Evolutionary conservation across 2,888 invertebrate genomes (phyloP).

Genomic region (Molanna angustata): DNA sequence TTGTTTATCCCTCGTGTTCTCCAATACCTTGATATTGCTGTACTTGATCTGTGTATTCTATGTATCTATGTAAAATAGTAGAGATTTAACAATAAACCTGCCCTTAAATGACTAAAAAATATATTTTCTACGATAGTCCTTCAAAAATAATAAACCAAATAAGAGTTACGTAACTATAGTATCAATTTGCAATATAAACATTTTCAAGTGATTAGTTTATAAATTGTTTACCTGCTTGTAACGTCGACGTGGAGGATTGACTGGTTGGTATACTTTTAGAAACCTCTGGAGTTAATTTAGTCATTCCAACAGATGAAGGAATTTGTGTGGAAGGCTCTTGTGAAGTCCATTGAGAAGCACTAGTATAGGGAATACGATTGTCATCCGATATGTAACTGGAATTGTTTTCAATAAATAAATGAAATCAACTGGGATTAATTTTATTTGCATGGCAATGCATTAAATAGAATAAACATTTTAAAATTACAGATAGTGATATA

Average conservation of each 20-base stretch:
- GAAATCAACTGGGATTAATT: too few relatives aligned
- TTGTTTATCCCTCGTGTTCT: too few relatives aligned
- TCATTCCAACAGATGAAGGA: conserved; percentile 31
- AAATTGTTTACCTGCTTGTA: conserved; percentile 17
- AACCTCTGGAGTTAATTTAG: conserved; percentile 23
- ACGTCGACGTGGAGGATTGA: conserved; percentile 13
- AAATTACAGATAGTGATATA: too few relatives aligned
- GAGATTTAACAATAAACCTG: too few relatives aligned
- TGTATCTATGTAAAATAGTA: too few relatives aligned
- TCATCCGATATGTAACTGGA: conserved; percentile 31
- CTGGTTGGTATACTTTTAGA: conserved; percentile 14
- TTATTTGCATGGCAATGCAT: too few relatives aligned
- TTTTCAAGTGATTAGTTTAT: background rate
- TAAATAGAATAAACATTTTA: too few relatives aligned
- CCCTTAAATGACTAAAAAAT: too few relatives aligned
- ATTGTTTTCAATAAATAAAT: conserved; percentile 11
- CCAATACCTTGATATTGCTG: too few relatives aligned
- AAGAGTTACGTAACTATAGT: background rate
- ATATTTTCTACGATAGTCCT: too few relatives aligned
- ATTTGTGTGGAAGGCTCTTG: conserved; percentile 34
- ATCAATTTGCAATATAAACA: too few relatives aligned
- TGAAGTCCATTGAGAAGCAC: conserved; percentile 25
- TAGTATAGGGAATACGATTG: conserved; percentile 25
- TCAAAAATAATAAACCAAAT: background rate
- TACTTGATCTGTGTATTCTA: too few relatives aligned